These are phyloP conservation scores for Lucilia sericata DNA, from an alignment of 1,140 invertebrate genomes.

Conservation along the genomic window DNA sequence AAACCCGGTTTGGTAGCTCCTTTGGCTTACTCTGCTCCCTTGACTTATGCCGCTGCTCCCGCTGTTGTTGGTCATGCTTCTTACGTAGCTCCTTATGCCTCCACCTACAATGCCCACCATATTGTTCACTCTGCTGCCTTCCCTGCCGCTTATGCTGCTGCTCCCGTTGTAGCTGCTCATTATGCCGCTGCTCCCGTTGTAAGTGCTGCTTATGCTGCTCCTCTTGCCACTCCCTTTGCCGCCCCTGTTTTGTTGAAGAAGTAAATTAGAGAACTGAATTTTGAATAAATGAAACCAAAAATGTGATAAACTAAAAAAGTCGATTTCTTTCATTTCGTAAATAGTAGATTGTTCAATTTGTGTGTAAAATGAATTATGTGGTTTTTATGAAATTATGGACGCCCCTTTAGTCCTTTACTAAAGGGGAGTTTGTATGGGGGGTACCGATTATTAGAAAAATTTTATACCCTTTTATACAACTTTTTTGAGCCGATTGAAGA, in stretches of 20 bases:
- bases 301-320: too few relatives aligned
- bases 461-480: too few relatives aligned
- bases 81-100: slow-evolving; percentile 69
- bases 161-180: slow-evolving; percentile 55
- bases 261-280: background rate
- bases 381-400: too few relatives aligned
- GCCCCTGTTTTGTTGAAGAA: slow-evolving; percentile 45
- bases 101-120: slow-evolving; percentile 56
- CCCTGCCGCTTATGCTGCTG: slow-evolving; percentile 51
- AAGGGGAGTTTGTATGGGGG: too few relatives aligned
- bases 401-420: too few relatives aligned
- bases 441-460: too few relatives aligned
- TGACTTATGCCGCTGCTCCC: slow-evolving; percentile 60
- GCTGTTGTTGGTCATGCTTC: slow-evolving; percentile 60
- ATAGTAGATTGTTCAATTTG: too few relatives aligned
- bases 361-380: too few relatives aligned
- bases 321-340: too few relatives aligned
- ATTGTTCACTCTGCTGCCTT: slow-evolving; percentile 50
- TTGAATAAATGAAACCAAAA: too few relatives aligned
- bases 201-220: slow-evolving; percentile 53
- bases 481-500: too few relatives aligned
- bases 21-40: slow-evolving; percentile 67
- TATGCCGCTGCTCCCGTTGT: slow-evolving; percentile 51
- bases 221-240: slow-evolving; percentile 52
- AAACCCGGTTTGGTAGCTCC: slow-evolving; percentile 52